Conservation (phyloP, 2,113 vertebrate species). For the Entomyzon cyanotis region DNA sequence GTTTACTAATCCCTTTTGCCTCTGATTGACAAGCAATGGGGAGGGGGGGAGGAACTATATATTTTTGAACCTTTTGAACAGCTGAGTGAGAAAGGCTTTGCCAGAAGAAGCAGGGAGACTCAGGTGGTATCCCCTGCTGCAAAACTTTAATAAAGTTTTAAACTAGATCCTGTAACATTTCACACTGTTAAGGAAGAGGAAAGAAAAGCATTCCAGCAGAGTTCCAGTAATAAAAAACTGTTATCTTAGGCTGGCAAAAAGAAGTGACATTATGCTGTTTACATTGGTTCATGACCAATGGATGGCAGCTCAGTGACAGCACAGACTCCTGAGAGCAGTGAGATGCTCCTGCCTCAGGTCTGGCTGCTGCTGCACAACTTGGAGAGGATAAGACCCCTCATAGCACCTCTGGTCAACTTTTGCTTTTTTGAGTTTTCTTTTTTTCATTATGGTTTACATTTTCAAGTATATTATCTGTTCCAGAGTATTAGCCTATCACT, state of each 20-base stretch:
- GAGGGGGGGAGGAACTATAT: no score
- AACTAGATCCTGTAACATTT: constrained; percentile 1
- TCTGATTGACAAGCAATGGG: background rate
- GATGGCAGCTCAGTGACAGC: constrained; percentile 4
- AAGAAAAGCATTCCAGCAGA: constrained; percentile 30
- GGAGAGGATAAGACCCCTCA: background rate
- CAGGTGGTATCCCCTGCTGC: background rate
- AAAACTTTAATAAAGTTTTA: constrained; percentile 34
- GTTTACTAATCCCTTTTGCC: background rate
- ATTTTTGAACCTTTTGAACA: background rate
- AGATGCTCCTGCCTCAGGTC: background rate
- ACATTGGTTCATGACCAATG: constrained; percentile 2
- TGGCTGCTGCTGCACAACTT: background rate
- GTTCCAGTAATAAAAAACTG: constrained; percentile 36
- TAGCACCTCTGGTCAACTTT: background rate
- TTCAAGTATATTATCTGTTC: background rate
- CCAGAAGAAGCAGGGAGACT: background rate
- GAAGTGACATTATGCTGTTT: constrained; percentile 3
- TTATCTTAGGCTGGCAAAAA: constrained; percentile 57
- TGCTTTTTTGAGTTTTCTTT: background rate
- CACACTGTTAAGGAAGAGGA: background rate
- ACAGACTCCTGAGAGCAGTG: background rate
- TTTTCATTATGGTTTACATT: constrained; percentile 13
- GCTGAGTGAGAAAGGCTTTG: background rate
- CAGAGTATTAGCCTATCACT: background rate